Evolutionary conservation across 2,113 vertebrate genomes (phyloP).

Genomic region (Callorhinus ursinus): DNA sequence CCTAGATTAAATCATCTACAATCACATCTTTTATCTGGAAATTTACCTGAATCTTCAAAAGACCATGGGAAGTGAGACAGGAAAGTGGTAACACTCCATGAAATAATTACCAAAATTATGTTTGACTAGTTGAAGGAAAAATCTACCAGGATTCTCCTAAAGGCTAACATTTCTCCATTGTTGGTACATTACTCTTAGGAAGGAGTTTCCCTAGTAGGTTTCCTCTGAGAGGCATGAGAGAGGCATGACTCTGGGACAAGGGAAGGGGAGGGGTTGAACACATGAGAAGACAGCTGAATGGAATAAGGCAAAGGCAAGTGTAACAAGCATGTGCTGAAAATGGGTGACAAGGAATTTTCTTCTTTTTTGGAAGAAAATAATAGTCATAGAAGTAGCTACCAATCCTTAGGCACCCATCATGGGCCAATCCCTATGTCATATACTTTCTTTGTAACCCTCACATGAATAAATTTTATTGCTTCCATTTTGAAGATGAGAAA

Average conservation of each 20-base stretch:
- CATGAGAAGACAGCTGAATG: not conserved
- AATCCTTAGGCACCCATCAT: not conserved
- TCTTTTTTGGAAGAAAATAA: not conserved
- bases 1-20: not conserved
- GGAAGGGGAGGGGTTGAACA: not conserved
- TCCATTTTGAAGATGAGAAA: not conserved
- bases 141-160: not conserved
- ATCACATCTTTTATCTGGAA: not conserved
- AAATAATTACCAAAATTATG: conserved; percentile 2
- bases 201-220: not conserved
- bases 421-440: not conserved
- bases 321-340: not conserved
- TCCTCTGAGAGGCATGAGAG: not conserved
- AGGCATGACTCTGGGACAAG: not conserved
- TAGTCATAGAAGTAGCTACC: not conserved
- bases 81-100: not conserved
- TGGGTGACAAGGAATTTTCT: not conserved
- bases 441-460: not conserved
- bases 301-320: not conserved
- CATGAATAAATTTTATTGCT: not conserved
- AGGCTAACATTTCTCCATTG: not conserved
- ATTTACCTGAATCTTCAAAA: conserved; percentile 44
- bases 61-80: not conserved
- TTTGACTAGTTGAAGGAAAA: not conserved
- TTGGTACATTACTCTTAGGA: not conserved